Conservation (phyloP, 92 coral and sea anemone genomes). For the Palythoa grandiflora region DNA sequence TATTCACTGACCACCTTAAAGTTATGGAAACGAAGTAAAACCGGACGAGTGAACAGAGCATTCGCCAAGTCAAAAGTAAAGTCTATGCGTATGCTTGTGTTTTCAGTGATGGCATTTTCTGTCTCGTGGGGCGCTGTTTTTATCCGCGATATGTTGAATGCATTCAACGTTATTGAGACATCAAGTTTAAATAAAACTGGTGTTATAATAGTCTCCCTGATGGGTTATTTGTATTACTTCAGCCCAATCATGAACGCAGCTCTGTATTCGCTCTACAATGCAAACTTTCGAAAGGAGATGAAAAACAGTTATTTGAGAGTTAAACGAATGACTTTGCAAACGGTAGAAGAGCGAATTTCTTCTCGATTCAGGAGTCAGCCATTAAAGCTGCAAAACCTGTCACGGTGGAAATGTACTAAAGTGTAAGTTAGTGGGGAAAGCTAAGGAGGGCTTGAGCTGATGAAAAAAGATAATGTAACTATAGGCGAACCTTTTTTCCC, state of each 20-base stretch:
- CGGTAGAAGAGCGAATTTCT: not conserved
- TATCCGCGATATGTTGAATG: constrained; percentile 37
- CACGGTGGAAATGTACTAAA: not conserved
- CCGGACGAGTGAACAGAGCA: not conserved
- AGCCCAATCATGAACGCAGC: constrained; percentile 29
- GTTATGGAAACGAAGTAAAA: constrained; percentile 32
- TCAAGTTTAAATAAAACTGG: not conserved
- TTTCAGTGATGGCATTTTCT: constrained; percentile 20
- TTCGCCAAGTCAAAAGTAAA: constrained; percentile 25
- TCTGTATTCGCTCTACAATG: constrained; percentile 44
- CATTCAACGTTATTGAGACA: not conserved
- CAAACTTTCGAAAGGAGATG: constrained; percentile 31
- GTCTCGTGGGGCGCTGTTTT: constrained; percentile 33
- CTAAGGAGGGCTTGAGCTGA: no score
- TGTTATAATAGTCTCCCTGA: not conserved
- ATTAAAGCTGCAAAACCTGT: not conserved
- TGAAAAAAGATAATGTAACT: no score
- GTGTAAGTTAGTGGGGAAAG: not conserved
- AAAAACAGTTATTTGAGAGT: not conserved
- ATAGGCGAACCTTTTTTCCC: no score
- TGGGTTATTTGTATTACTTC: constrained; percentile 3
- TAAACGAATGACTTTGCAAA: not conserved
- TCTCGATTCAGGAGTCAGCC: constrained; percentile 1
- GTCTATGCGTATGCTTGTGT: constrained; percentile 29
- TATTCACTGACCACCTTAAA: constrained; percentile 24